Base-by-base conservation (phyloP, 2,888 invertebrate genomes). In the Tinea semifulvella region DNA sequence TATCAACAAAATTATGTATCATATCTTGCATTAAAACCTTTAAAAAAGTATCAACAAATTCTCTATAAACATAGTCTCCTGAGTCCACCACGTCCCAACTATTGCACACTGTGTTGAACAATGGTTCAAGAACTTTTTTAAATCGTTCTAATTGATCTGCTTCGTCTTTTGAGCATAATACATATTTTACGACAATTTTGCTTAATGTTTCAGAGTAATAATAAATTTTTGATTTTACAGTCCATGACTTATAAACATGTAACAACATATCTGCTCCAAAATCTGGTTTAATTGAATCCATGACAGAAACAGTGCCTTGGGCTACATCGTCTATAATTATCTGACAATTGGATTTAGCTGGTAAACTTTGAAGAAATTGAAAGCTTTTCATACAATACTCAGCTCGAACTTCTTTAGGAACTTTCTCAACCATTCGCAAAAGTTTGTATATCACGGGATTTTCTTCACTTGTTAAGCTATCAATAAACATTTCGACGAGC, bases 401-500 rank as follows among this genome's bases (percentile, higher is more conserved):
- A 3, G 61, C 53, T 49, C 56, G 56, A 2, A 72, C 51, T n/a
- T 48, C 50, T 2, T 47, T 6, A 7, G 70, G 67, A 25, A 70
- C 50, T 14, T 61, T 38, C 25, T 54, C 25, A 2, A 66, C 55
- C 6, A 56, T 18, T 31, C 50, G 38, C 36, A 74, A 48, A 31
- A 58, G 50, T 16, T 61, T 52, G 46, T 71, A 74, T 44, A 70
- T 60, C 45, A 53, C 55, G 47, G 63, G 60, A 51, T 72, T 63
- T 57, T 73, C 73, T 46, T 61, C 54, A 46, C 58, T 58, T 13
- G 60, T 56, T 46, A 74, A 52, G 47, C 62, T 63, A 22, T 68
- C 58, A 28, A 74, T 63, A 48, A 72, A 71, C 26, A 58, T 48
- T 46, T 61, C 56, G 42, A 71, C 49, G 22, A 71, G 49, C 22